These are phyloP conservation scores for Zygothrica quintamaculata DNA, from an alignment of 2,888 invertebrate genomes.

Conservation along the genomic window DNA sequence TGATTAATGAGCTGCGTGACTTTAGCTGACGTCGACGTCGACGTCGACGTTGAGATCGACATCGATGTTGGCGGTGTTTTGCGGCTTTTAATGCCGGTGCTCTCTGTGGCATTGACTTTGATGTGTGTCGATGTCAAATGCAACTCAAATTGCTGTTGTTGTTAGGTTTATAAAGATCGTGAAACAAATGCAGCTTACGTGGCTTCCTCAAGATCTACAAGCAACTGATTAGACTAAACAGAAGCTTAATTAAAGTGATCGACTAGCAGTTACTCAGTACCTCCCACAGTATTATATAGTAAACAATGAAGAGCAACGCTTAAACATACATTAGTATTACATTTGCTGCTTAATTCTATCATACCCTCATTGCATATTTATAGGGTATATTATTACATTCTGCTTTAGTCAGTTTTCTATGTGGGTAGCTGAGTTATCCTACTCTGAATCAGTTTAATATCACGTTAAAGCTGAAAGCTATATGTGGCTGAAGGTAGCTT, in stretches of 20 bases:
- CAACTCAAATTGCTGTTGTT: conserved; percentile 7
- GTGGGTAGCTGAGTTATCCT: conserved; percentile 3
- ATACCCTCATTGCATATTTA: too few species aligned
- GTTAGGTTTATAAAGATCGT: conserved; percentile 28
- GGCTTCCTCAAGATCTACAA: conserved; percentile 42
- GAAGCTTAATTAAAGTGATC: too few species aligned
- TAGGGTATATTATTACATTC: not conserved
- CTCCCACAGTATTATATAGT: too few species aligned
- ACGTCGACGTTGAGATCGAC: too few species aligned
- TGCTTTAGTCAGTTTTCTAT: conserved; percentile 8
- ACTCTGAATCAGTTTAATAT: too few species aligned
- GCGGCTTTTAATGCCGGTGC: not conserved
- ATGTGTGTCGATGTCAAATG: conserved; percentile 38
- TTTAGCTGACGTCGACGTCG: conserved; percentile 12
- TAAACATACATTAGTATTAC: too few species aligned
- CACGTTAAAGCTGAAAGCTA: too few species aligned
- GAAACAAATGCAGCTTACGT: conserved; percentile 43
- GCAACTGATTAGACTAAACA: conserved; percentile 49
- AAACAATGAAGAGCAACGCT: too few species aligned
- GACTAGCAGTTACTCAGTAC: too few species aligned
- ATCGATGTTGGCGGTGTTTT: not conserved
- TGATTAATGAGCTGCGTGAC: conserved; percentile 70
- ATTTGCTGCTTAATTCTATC: too few species aligned
- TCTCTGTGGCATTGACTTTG: conserved; percentile 55
- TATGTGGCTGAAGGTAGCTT: too few species aligned